Evolutionary conservation across 2,888 invertebrate species (phyloP).

Genomic region (Caenorhabditis becei): DNA sequence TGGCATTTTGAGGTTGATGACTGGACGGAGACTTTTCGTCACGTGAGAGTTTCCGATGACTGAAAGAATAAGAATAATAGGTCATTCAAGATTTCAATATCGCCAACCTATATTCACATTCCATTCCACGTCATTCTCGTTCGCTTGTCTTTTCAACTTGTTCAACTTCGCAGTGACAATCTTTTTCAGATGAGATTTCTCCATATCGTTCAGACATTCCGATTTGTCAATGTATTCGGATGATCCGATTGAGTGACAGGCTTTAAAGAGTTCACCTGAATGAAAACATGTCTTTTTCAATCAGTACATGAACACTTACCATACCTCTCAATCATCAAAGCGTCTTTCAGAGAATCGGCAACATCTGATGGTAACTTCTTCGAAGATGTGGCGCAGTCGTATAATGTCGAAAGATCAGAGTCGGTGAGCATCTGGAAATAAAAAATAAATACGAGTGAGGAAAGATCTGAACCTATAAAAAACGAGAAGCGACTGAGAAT

Average conservation of each 20-base stretch:
- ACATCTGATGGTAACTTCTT: conserved; percentile 20
- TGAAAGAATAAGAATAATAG: conserved; percentile 20
- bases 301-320: conserved; percentile 4
- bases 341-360: conserved; percentile 7
- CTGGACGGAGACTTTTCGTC: conserved; percentile 63
- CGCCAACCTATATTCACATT: conserved; percentile 47
- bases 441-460: background rate
- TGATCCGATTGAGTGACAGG: conserved; percentile 32
- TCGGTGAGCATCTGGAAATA: conserved; percentile 35
- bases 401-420: conserved; percentile 3
- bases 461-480: conserved; percentile 8
- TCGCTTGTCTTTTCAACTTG: too few species aligned
- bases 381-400: conserved; percentile 39
- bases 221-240: conserved; percentile 22
- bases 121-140: conserved; percentile 32
- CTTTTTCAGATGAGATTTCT: conserved; percentile 12
- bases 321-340: conserved; percentile 24
- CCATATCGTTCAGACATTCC: conserved; percentile 13
- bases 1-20: conserved; percentile 61
- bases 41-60: conserved; percentile 66
- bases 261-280: conserved; percentile 49
- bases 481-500: conserved; percentile 41
- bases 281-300: background rate
- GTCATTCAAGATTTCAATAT: background rate
- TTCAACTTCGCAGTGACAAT: conserved; percentile 23